Conservation (phyloP, 1,140 invertebrate genomes). For the Drosophila parabipectinata region DNA sequence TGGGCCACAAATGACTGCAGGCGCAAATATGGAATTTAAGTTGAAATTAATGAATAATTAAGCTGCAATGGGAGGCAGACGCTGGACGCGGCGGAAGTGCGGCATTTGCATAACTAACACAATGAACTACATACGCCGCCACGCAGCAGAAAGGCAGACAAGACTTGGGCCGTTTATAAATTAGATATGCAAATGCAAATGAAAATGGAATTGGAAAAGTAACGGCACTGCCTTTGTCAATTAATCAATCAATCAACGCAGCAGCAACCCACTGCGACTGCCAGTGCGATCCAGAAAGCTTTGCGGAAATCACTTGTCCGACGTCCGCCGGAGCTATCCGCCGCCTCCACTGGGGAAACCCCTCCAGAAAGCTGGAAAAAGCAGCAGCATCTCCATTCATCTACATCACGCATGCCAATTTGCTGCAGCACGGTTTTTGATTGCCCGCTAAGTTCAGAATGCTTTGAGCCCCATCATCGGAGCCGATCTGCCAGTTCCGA, state of each 20-base stretch:
- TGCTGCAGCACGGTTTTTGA: constrained; percentile 54
- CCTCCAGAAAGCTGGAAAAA: not conserved
- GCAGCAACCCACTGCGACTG: constrained; percentile 3
- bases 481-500: constrained; percentile 23
- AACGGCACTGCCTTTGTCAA: constrained; percentile 78
- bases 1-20: constrained; percentile 45
- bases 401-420: constrained; percentile 64
- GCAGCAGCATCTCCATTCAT: constrained; percentile 11
- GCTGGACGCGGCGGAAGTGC: constrained; percentile 57
- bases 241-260: constrained; percentile 81
- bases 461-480: constrained; percentile 33
- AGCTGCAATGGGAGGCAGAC: constrained; percentile 50
- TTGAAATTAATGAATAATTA: constrained; percentile 82
- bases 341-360: not conserved
- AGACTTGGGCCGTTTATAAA: constrained; percentile 38
- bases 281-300: constrained; percentile 48
- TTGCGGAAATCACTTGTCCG: constrained; percentile 70
- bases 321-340: constrained; percentile 2
- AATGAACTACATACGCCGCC: constrained; percentile 65
- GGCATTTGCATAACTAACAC: constrained; percentile 78
- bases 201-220: constrained; percentile 56
- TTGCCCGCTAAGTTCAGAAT: constrained; percentile 63
- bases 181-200: constrained; percentile 68
- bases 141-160: constrained; percentile 2
- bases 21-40: constrained; percentile 64